Base-by-base conservation (phyloP, 2,888 invertebrate genomes). In the Diaphora mendica region DNA sequence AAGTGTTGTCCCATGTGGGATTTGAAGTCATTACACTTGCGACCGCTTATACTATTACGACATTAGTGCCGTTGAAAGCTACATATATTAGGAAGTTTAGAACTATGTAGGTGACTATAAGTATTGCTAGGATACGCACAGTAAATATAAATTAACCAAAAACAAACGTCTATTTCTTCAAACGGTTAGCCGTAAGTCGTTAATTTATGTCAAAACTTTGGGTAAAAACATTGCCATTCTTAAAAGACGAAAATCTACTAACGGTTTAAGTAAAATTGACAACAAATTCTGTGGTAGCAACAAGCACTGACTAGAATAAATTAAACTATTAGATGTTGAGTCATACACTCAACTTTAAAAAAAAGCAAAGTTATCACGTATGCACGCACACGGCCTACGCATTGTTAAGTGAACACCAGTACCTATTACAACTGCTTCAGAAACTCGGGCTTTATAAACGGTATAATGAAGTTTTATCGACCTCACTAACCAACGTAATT, bases 201-300 rank as follows among this genome's bases (percentile, higher is more conserved):
- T 35, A 48, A 20, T 48, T 20, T 20, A 51, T 71, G 62, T 55
- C 20, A 20, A 51, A 26, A 65, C 30, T 64, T 71, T 55, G 26
- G 39, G 39, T 64, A 30, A 20, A 59, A 59, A 70, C 70, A 73
- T 81, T 66, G 72, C 73, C 72, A 70, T 68, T 76, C 72, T 73
- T 69, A 79, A 72, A 81, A 76, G 74, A 70, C 71, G 66, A 73
- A 70, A 55, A 55, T 55, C 23, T 51, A 23, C 51, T 71, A 75
- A 76, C 74, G 30, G 67, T 73, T 75, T 76, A 68, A 66, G 71
- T 73, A 74, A 65, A 81, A 78, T 74, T 83, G 76, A 79, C 77
- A 72, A 70, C 3, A 64, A 70, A 42, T 70, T 64, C 55, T 71
- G 26, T 26, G 23, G 44, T 70, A 64, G 70, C 67, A 48, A 62